Evolutionary conservation across 2,797 vertebrate species (phyloP).

Genomic region (Pteronotus mesoamericanus): DNA sequence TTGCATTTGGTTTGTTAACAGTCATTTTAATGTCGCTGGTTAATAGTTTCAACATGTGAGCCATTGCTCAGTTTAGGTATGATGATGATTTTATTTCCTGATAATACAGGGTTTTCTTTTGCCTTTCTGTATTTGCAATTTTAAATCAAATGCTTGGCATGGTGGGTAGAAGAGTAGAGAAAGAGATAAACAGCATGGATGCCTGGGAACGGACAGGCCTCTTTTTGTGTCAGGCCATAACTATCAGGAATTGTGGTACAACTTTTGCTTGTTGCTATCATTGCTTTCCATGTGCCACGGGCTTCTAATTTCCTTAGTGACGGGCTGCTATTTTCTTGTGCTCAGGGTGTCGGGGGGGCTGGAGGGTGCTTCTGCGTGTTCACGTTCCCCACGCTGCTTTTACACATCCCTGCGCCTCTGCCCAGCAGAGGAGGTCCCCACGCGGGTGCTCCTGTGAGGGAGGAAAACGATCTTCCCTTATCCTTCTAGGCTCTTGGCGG

Average conservation of each 20-base stretch:
- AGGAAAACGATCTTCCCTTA: not conserved
- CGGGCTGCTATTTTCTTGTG: not conserved
- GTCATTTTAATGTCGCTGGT: not conserved
- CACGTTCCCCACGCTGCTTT: not conserved
- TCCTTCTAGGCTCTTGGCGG: not conserved
- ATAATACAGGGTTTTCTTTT: not conserved
- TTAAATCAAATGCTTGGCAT: not conserved
- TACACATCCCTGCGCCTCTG: not conserved
- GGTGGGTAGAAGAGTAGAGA: too few species aligned
- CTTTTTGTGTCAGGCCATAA: not conserved
- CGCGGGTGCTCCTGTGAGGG: too few species aligned
- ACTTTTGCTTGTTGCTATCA: not conserved
- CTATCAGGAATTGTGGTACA: too few species aligned
- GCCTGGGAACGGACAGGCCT: not conserved
- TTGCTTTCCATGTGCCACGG: not conserved
- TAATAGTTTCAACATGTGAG: not conserved
- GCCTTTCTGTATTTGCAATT: not conserved
- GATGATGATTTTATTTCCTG: not conserved
- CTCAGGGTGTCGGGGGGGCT: not conserved
- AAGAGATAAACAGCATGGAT: not conserved
- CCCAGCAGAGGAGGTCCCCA: too few species aligned
- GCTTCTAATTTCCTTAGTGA: not conserved
- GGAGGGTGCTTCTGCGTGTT: not conserved
- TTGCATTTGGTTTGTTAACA: not conserved
- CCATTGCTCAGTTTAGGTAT: not conserved